These are phyloP conservation scores for Squalus acanthias DNA, from an alignment of 2,797 vertebrate genomes.

Conservation along the genomic window DNA sequence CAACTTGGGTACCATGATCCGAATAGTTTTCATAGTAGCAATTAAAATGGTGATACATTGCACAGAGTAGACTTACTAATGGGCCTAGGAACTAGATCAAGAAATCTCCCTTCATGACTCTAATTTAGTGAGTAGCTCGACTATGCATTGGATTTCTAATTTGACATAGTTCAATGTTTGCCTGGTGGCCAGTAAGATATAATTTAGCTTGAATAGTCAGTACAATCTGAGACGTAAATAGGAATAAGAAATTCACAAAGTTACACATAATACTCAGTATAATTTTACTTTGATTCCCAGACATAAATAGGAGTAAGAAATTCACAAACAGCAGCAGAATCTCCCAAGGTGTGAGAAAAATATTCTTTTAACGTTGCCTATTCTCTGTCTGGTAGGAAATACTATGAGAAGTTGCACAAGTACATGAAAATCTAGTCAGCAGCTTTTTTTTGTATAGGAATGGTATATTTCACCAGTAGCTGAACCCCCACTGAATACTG, in stretches of 20 bases:
- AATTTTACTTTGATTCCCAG: not conserved
- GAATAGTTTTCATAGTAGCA: not conserved
- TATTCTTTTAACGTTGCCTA: not conserved
- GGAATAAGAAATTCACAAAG: not conserved
- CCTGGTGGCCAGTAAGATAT: not conserved
- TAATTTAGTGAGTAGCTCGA: not conserved
- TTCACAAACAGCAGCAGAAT: not conserved
- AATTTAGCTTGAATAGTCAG: not conserved
- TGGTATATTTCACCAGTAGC: not conserved
- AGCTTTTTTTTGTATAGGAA: not conserved
- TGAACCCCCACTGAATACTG: not conserved
- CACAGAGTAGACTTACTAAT: not conserved
- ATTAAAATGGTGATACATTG: not conserved
- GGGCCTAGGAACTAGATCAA: not conserved
- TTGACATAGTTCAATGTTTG: not conserved
- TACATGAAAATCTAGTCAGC: constrained; percentile 5
- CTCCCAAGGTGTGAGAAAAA: not conserved
- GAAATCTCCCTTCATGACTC: not conserved
- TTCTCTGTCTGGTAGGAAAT: not conserved
- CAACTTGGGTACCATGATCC: not conserved
- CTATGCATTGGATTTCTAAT: not conserved
- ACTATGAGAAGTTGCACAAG: not conserved
- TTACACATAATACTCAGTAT: not conserved
- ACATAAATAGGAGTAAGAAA: not conserved
- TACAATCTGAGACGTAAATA: not conserved